phyloP scores from a whole-genome alignment of 1,140 invertebrate species.

The Leptinotarsa lineolata region DNA sequence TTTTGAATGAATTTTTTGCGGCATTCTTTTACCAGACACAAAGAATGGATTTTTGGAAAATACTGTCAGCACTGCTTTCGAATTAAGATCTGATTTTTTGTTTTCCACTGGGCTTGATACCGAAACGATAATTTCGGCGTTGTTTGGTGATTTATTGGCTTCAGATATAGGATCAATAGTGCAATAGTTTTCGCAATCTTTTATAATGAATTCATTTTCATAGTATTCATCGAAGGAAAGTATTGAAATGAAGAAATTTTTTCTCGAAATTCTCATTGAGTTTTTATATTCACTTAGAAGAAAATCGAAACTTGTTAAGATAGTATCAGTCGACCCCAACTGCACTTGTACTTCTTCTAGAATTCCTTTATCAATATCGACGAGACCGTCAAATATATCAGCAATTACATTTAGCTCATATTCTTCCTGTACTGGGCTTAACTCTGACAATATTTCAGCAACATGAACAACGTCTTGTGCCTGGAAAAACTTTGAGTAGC shows the following conservation, averaged over 20 bases:
- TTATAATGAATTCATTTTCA: too few relatives aligned
- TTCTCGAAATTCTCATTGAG: too few relatives aligned
- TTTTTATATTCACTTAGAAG: too few relatives aligned
- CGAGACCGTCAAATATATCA: neutral
- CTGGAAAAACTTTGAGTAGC: neutral
- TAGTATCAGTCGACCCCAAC: too few relatives aligned
- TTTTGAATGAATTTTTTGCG: neutral
- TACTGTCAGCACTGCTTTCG: neutral
- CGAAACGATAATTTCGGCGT: too few relatives aligned
- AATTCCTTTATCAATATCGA: neutral
- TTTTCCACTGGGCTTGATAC: neutral
- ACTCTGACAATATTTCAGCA: neutral
- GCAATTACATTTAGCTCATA: neutral
- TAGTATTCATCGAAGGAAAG: too few relatives aligned
- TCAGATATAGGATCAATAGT: too few relatives aligned
- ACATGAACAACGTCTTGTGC: neutral
- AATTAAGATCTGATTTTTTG: neutral
- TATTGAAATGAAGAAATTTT: too few relatives aligned
- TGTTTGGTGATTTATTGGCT: too few relatives aligned
- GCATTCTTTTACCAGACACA: neutral
- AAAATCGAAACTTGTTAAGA: too few relatives aligned
- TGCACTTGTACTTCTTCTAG: neutral
- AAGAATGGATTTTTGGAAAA: conserved; percentile 6
- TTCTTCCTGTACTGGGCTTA: neutral
- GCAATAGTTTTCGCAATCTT: too few relatives aligned